Base-by-base conservation (phyloP, 2,797 vertebrate species). In the Tapera naevia region DNA sequence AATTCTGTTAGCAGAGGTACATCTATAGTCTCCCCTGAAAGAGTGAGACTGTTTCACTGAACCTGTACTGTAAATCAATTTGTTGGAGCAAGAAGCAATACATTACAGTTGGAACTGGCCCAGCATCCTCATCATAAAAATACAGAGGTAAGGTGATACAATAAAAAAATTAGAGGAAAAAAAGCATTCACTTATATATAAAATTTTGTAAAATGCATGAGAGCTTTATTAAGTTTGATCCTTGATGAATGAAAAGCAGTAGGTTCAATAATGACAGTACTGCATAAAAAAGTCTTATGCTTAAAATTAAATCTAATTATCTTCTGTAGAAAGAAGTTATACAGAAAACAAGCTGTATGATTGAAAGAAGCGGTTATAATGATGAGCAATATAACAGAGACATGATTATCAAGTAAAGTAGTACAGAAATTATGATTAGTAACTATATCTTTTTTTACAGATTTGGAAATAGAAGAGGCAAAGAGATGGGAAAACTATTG, bases 211-310 rank as follows among this genome's bases (percentile, higher is more conserved):
- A 60, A 53, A 82, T 17, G 14, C 37, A 73, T 62, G 22, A 85
- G 25, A 0, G 0, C 10, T 30, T 32, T 69, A n/a, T 61, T 86
- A 86, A 81, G 75, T 91, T 89, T 79, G 54, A 56, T 80, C 53
- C 41, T 70, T 80, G 32, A 61, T 58, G 54, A 93, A 88, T 79
- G 43, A 89, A 92, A 96, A 86, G 46, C 50, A 92, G 35, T 53
- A 75, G 70, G 91, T 83, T 96, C 62, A 91, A 88, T 79, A 88
- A 83, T 80, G 62, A 91, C 35, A 72, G 39, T 70, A 48, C n/a
- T 93, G 89, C n/a, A 43, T 80, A 28, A 75, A 84, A 94, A 81
- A 8, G 3, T 4, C 54, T 21, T 48, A 32, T 86, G 51, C 65
- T 91, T 76, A 88, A 72, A 75, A 91, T 41, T 78, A 27, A 81